A percentile compares a stretch with the other conserved stretches of the same genome.
phyloP scores from a whole-genome alignment of 2,888 invertebrate genomes.

The Sesia bembeciformis region DNA sequence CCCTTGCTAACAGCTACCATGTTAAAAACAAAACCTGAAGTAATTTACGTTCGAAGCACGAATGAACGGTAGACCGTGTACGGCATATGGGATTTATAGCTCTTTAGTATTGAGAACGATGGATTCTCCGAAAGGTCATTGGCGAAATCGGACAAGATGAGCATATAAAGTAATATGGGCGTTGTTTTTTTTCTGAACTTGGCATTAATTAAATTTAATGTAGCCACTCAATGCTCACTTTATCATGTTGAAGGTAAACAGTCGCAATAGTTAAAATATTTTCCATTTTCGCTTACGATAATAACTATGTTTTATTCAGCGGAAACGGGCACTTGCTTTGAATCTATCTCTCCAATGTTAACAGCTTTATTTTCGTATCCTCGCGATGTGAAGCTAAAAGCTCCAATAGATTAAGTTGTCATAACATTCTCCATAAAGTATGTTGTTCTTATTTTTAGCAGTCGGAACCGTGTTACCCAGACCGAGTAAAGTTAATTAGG shows the following conservation, averaged over 20 bases:
- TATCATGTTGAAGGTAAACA: too few species aligned
- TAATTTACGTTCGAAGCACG: conserved; percentile 56
- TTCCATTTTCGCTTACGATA: too few species aligned
- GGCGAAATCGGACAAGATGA: too few species aligned
- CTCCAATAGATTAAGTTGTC: neutral
- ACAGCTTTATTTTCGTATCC: conserved; percentile 3
- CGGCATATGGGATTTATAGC: conserved; percentile 19
- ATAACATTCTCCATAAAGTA: neutral
- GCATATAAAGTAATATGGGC: too few species aligned
- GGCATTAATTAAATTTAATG: too few species aligned
- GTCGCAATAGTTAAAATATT: too few species aligned
- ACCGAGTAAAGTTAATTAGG: conserved; percentile 41
- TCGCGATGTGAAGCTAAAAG: neutral
- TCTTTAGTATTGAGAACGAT: neutral
- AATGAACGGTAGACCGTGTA: conserved; percentile 30
- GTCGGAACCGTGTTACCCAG: conserved; percentile 32
- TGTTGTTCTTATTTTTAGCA: conserved; percentile 2
- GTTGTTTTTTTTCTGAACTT: too few species aligned
- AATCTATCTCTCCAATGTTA: conserved; percentile 22
- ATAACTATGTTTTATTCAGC: too few species aligned
- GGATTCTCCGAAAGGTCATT: too few species aligned
- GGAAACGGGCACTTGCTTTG: too few species aligned
- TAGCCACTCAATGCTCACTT: too few species aligned
- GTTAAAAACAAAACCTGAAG: conserved; percentile 39
- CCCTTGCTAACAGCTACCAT: conserved; percentile 36